These are phyloP conservation scores for Drosophila sproati DNA, from an alignment of 1,140 invertebrate species.

Conservation along the genomic window DNA sequence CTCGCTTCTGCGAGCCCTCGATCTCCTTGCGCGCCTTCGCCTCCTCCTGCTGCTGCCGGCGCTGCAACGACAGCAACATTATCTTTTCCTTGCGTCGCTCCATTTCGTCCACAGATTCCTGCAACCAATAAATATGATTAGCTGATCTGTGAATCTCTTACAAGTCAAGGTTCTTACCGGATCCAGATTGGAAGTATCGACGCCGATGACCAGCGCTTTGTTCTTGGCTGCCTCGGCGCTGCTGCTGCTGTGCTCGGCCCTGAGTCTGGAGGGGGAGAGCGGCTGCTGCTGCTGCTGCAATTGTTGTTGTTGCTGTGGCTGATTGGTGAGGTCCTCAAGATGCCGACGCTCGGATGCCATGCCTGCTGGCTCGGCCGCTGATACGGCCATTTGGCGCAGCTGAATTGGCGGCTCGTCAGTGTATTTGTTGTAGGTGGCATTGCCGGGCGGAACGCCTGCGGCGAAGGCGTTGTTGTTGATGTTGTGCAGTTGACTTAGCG, in stretches of 20 bases:
- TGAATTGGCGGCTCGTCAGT: slow-evolving; percentile 79
- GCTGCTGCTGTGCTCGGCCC: slow-evolving; percentile 49
- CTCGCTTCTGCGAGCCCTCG: slow-evolving; percentile 91
- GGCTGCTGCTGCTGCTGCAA: slow-evolving; percentile 49
- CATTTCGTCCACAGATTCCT: slow-evolving; percentile 93
- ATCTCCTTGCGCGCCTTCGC: slow-evolving; percentile 93
- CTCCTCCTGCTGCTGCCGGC: slow-evolving; percentile 95
- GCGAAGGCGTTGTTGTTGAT: slow-evolving; percentile 60
- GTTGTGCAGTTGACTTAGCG: slow-evolving; percentile 85
- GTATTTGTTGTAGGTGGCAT: slow-evolving; percentile 83
- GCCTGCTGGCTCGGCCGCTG: slow-evolving; percentile 40
- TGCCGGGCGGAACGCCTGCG: slow-evolving; percentile 50
- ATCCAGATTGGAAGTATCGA: slow-evolving; percentile 88
- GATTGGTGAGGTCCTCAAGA: slow-evolving; percentile 75
- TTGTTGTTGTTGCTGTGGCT: slow-evolving; percentile 52
- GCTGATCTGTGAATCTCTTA: slow-evolving; percentile 12
- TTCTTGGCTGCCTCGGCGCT: slow-evolving; percentile 84
- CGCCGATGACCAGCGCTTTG: slow-evolving; percentile 89
- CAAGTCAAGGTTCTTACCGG: slow-evolving; percentile 86
- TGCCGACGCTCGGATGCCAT: slow-evolving; percentile 59
- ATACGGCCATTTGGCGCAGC: slow-evolving; percentile 60
- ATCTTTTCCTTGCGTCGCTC: slow-evolving; percentile 95
- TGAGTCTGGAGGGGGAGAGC: slow-evolving; percentile 67
- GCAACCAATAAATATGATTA: slow-evolving; percentile 3
- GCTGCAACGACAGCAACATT: slow-evolving; percentile 93